A percentile compares a stretch with the other conserved stretches of the same genome.
Conservation (phyloP, 2,888 invertebrate species). For the Conops quadrifasciatus region DNA sequence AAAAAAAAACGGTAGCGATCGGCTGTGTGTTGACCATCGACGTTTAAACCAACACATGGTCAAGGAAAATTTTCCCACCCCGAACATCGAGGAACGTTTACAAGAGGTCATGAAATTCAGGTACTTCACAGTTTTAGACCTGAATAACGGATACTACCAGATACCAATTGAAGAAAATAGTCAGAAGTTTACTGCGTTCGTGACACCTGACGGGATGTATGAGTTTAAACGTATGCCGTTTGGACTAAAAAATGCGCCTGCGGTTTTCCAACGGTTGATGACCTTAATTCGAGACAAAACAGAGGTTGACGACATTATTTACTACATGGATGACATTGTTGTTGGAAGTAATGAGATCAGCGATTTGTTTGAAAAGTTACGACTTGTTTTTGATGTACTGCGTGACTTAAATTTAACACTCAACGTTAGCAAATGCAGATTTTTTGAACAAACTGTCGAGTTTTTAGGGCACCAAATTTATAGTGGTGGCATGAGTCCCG, state of each 20-base stretch:
- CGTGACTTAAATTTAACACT: slow-evolving; percentile 31
- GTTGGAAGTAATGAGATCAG: too few relatives aligned
- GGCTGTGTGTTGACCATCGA: slow-evolving; percentile 38
- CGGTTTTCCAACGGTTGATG: slow-evolving; percentile 36
- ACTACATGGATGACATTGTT: slow-evolving; percentile 33
- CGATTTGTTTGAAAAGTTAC: too few relatives aligned
- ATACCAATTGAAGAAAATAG: slow-evolving; percentile 12
- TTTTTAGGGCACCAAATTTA: slow-evolving; percentile 37
- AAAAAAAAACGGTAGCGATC: slow-evolving; percentile 39
- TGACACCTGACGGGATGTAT: slow-evolving; percentile 28
- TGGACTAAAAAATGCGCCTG: slow-evolving; percentile 33
- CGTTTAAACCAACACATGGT: slow-evolving; percentile 36
- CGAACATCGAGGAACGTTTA: slow-evolving; percentile 40
- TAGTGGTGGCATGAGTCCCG: slow-evolving; percentile 35
- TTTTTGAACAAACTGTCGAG: slow-evolving; percentile 33
- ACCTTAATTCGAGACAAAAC: slow-evolving; percentile 18
- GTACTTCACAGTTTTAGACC: slow-evolving; percentile 37
- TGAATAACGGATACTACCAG: slow-evolving; percentile 34
- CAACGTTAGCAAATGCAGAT: slow-evolving; percentile 38
- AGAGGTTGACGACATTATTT: slow-evolving; percentile 29
- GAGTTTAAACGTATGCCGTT: slow-evolving; percentile 22
- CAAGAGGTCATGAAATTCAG: slow-evolving; percentile 34
- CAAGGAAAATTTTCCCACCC: slow-evolving; percentile 40
- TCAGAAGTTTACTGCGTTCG: slow-evolving; percentile 19
- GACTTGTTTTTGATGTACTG: slow-evolving; percentile 6